Percentiles rank a stretch among this genome's conserved stretches.
phyloP scores from a whole-genome alignment of 2,113 vertebrate species.

The Sebastes fasciatus region DNA sequence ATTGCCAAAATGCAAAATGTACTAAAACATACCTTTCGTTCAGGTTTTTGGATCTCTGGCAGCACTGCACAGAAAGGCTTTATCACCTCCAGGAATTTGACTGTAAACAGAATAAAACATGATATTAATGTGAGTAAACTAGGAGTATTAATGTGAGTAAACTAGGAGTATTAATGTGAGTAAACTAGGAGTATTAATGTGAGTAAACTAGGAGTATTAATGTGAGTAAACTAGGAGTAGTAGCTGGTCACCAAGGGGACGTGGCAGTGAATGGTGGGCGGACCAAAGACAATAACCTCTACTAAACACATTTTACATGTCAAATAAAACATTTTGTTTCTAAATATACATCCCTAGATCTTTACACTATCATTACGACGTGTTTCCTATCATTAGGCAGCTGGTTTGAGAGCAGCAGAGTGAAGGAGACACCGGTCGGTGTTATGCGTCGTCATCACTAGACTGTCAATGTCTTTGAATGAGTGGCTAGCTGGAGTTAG shows the following conservation, averaged over 20 bases:
- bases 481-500: conserved; percentile 66
- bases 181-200: conserved; percentile 79
- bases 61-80: conserved; percentile 99
- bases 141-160: no score
- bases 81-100: conserved; percentile 99
- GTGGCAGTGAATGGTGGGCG: conserved; percentile 67
- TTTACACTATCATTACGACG: accelerated
- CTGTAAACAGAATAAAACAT: conserved; percentile 77
- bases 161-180: no score
- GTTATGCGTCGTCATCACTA: conserved; percentile 82
- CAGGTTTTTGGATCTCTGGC: conserved; percentile 98
- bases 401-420: neutral
- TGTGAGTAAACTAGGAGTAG: neutral
- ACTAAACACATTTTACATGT: neutral
- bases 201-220: neutral
- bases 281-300: neutral
- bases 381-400: neutral
- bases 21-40: conserved; percentile 90
- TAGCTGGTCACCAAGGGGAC: conserved; percentile 45
- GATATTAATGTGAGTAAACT: neutral
- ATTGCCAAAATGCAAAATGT: neutral
- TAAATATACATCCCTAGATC: accelerated
- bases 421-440: conserved; percentile 12
- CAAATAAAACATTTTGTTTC: neutral
- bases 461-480: conserved; percentile 74